Percentiles rank a stretch among this genome's conserved stretches.
Evolutionary conservation across 1,140 invertebrate species (phyloP).

Genomic region (Trachymyrmex cornetzi): DNA sequence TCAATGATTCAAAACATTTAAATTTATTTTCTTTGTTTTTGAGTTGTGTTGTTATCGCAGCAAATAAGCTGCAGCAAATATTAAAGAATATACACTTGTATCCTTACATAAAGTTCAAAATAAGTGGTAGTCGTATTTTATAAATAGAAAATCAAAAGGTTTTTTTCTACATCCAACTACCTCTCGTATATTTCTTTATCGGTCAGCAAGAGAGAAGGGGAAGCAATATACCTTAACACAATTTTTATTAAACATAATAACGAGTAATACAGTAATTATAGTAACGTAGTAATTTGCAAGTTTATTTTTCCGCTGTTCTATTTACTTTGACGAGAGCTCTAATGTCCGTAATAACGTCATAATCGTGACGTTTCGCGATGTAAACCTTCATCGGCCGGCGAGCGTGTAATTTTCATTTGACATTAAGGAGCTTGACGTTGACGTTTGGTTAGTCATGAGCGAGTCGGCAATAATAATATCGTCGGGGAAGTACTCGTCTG

Average conservation of each 20-base stretch:
- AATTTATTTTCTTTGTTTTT: no score
- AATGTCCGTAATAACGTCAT: slow-evolving; percentile 13
- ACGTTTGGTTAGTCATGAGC: slow-evolving; percentile 25
- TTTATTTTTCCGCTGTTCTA: not conserved
- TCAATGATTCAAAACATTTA: no score
- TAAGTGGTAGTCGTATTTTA: not conserved
- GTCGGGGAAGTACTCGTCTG: slow-evolving; percentile 39
- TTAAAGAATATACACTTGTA: not conserved
- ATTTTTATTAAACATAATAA: not conserved
- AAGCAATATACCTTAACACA: not conserved
- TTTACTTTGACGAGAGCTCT: not conserved
- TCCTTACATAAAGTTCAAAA: not conserved
- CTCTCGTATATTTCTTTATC: not conserved
- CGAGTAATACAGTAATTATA: not conserved
- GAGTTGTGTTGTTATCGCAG: no score
- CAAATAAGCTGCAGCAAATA: no score
- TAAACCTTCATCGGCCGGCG: slow-evolving; percentile 1
- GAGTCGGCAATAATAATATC: slow-evolving; percentile 50
- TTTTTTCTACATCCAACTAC: not conserved
- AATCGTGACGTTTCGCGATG: slow-evolving; percentile 21
- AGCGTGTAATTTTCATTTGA: slow-evolving; percentile 36
- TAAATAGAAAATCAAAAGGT: not conserved
- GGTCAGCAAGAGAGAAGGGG: not conserved
- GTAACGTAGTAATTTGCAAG: slow-evolving; percentile 11
- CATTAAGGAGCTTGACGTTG: slow-evolving; percentile 21